These are phyloP conservation scores for Miniopterus natalensis DNA, from an alignment of 2,113 vertebrate species.

Conservation along the genomic window DNA sequence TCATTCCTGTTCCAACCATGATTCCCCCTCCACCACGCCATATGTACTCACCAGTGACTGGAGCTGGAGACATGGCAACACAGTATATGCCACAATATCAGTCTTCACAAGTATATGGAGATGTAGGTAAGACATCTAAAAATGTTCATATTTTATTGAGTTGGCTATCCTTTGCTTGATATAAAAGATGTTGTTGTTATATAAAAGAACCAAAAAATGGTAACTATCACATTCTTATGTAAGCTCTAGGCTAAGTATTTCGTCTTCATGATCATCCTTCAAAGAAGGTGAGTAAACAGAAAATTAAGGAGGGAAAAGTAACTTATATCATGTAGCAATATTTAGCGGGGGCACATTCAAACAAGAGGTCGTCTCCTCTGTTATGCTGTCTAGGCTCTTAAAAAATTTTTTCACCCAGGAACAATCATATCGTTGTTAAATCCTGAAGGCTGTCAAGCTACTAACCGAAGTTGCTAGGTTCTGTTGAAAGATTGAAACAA, in stretches of 20 bases:
- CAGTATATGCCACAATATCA: conserved; percentile 98
- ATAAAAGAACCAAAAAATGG: conserved; percentile 41
- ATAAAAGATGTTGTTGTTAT: neutral
- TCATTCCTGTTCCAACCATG: conserved; percentile 96
- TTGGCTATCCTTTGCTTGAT: conserved; percentile 37
- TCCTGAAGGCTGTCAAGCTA: neutral
- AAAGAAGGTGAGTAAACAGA: conserved; percentile 55
- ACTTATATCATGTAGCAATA: neutral
- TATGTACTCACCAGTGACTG: conserved; percentile 94
- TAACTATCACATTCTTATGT: neutral
- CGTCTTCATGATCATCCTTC: neutral
- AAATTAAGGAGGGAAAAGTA: conserved; percentile 44
- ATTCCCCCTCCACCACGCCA: conserved; percentile 94
- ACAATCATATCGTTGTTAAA: neutral
- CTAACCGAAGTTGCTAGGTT: conserved; percentile 1
- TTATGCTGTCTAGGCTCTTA: neutral
- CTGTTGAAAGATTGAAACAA: neutral
- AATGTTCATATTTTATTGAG: neutral
- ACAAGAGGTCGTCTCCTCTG: neutral
- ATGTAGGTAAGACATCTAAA: conserved; percentile 92
- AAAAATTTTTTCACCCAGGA: conserved; percentile 30
- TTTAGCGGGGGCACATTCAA: neutral
- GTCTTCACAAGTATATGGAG: conserved; percentile 95
- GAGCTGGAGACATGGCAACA: conserved; percentile 93
- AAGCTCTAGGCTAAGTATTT: neutral